Base-by-base conservation (phyloP, 2,888 invertebrate genomes). In the Melinaea menophilus region DNA sequence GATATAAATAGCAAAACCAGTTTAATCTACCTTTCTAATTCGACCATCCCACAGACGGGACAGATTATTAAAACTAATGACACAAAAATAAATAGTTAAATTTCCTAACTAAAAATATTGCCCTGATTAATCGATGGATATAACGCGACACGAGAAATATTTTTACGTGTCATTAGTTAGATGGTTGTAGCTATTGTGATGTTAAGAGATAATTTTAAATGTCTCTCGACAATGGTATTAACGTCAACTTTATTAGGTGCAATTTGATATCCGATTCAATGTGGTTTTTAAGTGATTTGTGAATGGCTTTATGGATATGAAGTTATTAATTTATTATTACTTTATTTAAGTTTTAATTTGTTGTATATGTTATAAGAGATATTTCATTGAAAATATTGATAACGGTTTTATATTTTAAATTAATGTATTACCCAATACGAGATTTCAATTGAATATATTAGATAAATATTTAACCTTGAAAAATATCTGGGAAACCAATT, bases 111-210 rank as follows among this genome's bases (percentile, higher is more conserved):
- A 74, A 79, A 79, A 80, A 79, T 76, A 72, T 79, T 77, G 77
- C 79, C 76, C 81, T 85, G 88, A 89, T 89, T 88, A 89, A 90
- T 89, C 79, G 86, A 84, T 80, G 80, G 76, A 72, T 79, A 84
- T 85, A 80, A 84, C 77, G 82, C 75, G 73, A 90, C 90, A 90
- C 72, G 88, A 75, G 79, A 90, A 90, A 87, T 86, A 89, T 88
- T 89, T 90, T 88, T 88, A 83, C 81, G 85, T 79, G 79, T 88
- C 90, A 83, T 90, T 88, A 88, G 79, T 79, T 78, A 81, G 81
- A 72, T 69, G 71, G 63, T 72, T 58, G 60, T 60, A 48, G 57
- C 37, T 62, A 47, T 45, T 48, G 56, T 55, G 64, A 51, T 51
- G 59, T 35, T 12, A 33, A 48, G 58, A 61, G 47, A 66, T 58